Conservation (phyloP, 2,797 vertebrate species). For the Synanceia verrucosa region DNA sequence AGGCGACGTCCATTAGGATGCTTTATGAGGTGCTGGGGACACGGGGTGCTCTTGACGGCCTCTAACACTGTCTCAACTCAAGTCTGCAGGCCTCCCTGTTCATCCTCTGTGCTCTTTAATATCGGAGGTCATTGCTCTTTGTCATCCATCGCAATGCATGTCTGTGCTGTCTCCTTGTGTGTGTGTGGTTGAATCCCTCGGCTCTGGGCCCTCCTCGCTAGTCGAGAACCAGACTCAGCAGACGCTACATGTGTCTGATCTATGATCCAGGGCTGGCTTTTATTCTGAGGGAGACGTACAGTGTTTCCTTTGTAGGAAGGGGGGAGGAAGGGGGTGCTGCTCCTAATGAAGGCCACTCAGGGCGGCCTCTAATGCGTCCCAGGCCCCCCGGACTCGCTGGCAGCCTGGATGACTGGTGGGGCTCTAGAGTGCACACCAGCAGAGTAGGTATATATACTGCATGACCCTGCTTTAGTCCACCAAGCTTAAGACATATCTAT, state of each 20-base stretch:
- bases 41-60: constrained; percentile 67
- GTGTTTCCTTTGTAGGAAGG: constrained; percentile 72
- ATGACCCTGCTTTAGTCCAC: background rate
- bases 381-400: constrained; percentile 64
- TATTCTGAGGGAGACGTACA: constrained; percentile 76
- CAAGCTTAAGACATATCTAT: background rate
- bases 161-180: constrained; percentile 11
- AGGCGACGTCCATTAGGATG: constrained; percentile 76
- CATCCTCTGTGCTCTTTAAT: constrained; percentile 72
- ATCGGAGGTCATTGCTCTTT: constrained; percentile 75
- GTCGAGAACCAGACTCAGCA: constrained; percentile 51
- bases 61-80: constrained; percentile 64
- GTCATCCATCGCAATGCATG: constrained; percentile 58
- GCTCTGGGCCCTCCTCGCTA: constrained; percentile 32
- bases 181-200: constrained; percentile 41
- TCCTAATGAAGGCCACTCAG: constrained; percentile 71
- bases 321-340: constrained; percentile 18
- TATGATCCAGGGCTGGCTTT: constrained; percentile 78
- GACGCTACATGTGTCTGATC: constrained; percentile 68
- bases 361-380: constrained; percentile 77
- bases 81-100: constrained; percentile 47
- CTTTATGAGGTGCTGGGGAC: constrained; percentile 82
- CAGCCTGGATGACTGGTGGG: constrained; percentile 42
- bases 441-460: constrained; percentile 12
- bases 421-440: constrained; percentile 25